phyloP scores from a whole-genome alignment of 2,797 vertebrate genomes.

The Euphonia xanthogaster region DNA sequence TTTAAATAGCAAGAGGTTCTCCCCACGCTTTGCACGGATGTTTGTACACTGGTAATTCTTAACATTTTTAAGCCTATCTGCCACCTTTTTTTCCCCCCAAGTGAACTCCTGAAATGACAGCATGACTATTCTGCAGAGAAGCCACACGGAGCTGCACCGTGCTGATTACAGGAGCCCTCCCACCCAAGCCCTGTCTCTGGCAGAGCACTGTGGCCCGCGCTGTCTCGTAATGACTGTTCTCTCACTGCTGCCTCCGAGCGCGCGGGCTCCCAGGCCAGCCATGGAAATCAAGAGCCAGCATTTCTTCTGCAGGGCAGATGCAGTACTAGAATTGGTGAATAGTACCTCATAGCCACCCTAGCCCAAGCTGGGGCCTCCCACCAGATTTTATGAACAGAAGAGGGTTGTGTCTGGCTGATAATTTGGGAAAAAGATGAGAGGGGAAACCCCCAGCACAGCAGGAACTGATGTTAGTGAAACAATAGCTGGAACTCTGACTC shows the following conservation, averaged over 20 bases:
- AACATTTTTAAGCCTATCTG: background rate
- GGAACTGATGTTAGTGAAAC: conserved; percentile 22
- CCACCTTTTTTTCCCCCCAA: background rate
- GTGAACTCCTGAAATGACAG: conserved; percentile 14
- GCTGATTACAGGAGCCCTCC: background rate
- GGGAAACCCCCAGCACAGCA: conserved; percentile 22
- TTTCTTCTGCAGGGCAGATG: background rate
- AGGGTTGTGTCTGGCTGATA: background rate
- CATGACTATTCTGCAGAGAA: background rate
- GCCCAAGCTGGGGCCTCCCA: background rate
- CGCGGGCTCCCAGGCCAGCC: background rate
- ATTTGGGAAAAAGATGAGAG: conserved; percentile 23
- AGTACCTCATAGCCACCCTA: background rate
- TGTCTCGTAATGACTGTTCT: background rate
- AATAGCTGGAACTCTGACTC: conserved; percentile 61
- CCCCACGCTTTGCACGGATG: background rate
- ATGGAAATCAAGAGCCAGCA: background rate
- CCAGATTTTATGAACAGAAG: background rate
- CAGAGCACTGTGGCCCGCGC: rapidly evolving
- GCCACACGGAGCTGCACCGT: background rate
- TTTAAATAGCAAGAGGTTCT: background rate
- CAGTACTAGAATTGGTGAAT: background rate
- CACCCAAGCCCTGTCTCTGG: background rate
- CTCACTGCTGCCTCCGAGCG: background rate
- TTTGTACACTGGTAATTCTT: background rate